phyloP scores from a whole-genome alignment of 1,140 invertebrate genomes.

The Lanistes nyassanus region DNA sequence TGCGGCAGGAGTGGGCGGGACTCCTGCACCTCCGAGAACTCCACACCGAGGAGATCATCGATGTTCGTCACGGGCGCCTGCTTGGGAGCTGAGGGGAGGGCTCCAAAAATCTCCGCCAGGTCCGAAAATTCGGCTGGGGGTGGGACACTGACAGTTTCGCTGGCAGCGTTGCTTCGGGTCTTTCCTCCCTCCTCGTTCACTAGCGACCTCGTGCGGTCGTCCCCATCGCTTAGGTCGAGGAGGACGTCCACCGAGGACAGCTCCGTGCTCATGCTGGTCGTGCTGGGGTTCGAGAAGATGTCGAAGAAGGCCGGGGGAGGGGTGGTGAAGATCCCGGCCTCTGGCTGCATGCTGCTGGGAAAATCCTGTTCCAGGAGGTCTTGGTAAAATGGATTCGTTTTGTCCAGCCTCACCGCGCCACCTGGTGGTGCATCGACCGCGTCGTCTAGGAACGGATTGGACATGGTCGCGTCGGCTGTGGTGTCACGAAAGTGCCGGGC shows the following conservation, averaged over 20 bases:
- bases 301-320: not conserved
- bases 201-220: not conserved
- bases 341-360: not conserved
- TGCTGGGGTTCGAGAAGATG: not conserved
- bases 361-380: not conserved
- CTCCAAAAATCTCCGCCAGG: not conserved
- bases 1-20: not conserved
- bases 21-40: not conserved
- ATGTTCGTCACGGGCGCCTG: constrained; percentile 30
- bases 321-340: not conserved
- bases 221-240: constrained; percentile 8
- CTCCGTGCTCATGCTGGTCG: not conserved
- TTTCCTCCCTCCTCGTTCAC: no score
- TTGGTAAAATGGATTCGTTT: not conserved
- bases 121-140: constrained; percentile 30
- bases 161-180: not conserved
- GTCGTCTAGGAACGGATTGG: not conserved
- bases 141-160: constrained; percentile 7
- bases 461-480: not conserved
- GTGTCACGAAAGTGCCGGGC: no score
- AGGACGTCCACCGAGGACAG: not conserved
- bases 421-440: no score
- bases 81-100: not conserved
- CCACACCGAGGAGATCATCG: constrained; percentile 25
- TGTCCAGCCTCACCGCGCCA: not conserved